phyloP scores from a whole-genome alignment of 2,888 invertebrate species.

The Microplitis manilae region DNA sequence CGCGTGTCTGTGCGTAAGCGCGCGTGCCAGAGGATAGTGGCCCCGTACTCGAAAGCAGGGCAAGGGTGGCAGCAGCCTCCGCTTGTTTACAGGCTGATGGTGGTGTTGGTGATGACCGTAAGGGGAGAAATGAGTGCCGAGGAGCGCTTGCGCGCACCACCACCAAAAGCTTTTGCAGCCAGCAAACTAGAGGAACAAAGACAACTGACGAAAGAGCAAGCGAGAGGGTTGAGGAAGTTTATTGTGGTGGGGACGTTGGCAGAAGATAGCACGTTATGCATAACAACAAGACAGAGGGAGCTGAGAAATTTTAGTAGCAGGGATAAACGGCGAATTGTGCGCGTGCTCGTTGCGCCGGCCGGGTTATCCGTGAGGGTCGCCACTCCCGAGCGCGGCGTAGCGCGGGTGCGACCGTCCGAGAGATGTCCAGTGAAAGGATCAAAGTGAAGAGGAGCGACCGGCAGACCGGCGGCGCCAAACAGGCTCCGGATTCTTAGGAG shows the following conservation, averaged over 20 bases:
- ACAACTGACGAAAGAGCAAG: constrained; percentile 38
- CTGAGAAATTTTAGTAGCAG: background rate
- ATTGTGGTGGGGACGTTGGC: too few species aligned
- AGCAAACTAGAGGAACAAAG: constrained; percentile 35
- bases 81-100: constrained; percentile 7
- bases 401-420: constrained; percentile 72
- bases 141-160: constrained; percentile 42
- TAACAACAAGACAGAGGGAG: constrained; percentile 1
- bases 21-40: constrained; percentile 36
- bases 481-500: constrained; percentile 74
- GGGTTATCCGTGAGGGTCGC: constrained; percentile 73
- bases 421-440: constrained; percentile 72
- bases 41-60: constrained; percentile 20
- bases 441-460: constrained; percentile 75
- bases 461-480: constrained; percentile 74
- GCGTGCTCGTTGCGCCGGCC: constrained; percentile 67
- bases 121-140: constrained; percentile 30
- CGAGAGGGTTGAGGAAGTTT: background rate
- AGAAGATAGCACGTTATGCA: too few species aligned
- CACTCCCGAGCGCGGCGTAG: constrained; percentile 72
- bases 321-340: constrained; percentile 56
- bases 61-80: constrained; percentile 33
- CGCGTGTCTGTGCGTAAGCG: constrained; percentile 27
- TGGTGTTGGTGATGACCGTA: constrained; percentile 29
- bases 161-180: background rate